These are phyloP conservation scores for Empis stercorea DNA, from an alignment of 2,888 invertebrate genomes.

Conservation along the genomic window DNA sequence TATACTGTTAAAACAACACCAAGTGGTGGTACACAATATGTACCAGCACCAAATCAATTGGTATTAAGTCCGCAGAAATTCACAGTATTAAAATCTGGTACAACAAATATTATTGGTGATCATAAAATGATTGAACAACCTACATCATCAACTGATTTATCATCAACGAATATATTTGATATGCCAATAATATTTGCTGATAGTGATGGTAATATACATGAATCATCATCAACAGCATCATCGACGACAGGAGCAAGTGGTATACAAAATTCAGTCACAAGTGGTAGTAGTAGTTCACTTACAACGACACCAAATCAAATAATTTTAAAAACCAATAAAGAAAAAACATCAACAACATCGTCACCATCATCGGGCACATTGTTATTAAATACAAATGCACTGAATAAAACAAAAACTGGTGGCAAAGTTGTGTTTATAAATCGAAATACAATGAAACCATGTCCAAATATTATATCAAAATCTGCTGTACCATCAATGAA, in stretches of 20 bases:
- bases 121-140: conserved; percentile 10
- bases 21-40: conserved; percentile 26
- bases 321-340: conserved; percentile 5
- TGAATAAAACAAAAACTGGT: conserved; percentile 19
- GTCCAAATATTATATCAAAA: conserved; percentile 25
- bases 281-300: not conserved
- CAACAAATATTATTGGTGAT: conserved; percentile 20
- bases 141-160: conserved; percentile 28
- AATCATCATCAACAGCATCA: conserved; percentile 9
- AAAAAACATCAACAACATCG: conserved; percentile 5
- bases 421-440: conserved; percentile 32
- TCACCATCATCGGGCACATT: conserved; percentile 16
- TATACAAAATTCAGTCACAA: not conserved
- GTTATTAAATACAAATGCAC: conserved; percentile 29
- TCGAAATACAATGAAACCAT: conserved; percentile 30
- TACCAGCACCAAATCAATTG: conserved; percentile 24
- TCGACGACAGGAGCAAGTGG: not conserved
- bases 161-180: conserved; percentile 45
- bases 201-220: conserved; percentile 35
- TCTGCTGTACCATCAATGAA: conserved; percentile 21
- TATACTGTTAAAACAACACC: conserved; percentile 10
- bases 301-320: conserved; percentile 14
- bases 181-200: conserved; percentile 55
- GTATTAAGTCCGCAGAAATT: conserved; percentile 24
- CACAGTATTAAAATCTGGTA: conserved; percentile 27